Base-by-base conservation (phyloP, 2,113 vertebrate species). In the Saimiri boliviensis region DNA sequence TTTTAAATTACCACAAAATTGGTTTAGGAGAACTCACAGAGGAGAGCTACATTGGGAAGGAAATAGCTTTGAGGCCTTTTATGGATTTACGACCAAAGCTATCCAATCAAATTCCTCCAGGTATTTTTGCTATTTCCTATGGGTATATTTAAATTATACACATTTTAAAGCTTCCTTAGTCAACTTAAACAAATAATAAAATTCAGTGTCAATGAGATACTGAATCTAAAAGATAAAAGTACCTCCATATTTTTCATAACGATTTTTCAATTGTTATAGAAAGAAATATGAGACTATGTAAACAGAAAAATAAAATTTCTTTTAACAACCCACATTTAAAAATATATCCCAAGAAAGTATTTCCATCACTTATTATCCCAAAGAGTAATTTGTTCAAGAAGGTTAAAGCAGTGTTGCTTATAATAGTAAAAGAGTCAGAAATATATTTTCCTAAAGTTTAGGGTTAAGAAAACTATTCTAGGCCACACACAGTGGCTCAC, bases 401-500 rank as follows among this genome's bases (percentile, higher is more conserved):
- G 3, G 12, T 91, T 82, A 79, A 76, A 63, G n/a, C 49, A 71
- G 10, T 91, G 11, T 81, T 93, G 47, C 17, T 89, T 70, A 77
- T 5, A 95, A 30, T 13, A 63, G 16, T 27, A 86, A 85, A 85
- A 66, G 56, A 70, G 60, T 68, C n/a, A 95, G 45, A 85, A 77
- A 92, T 52, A 9, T 21, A 83, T 74, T 93, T 93, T 96, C 37
- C 86, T 94, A 76, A 94, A 87, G 25, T 8, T 89, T 86, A 90
- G 21, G 52, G 56, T 80, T 89, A 77, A 63, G 49, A 89, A 89
- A 79, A 93, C 10, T 74, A 49, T 3, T 86, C 23, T 63, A 63
- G 27, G 60, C 12, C 27, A 30, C 6, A 30, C 60, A 14, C 12
- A 30, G 60, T 63, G 60, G 60, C 60, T 63, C 60, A 63, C 12